Base-by-base conservation (phyloP, 2,797 vertebrate genomes). In the Tangara arthus region DNA sequence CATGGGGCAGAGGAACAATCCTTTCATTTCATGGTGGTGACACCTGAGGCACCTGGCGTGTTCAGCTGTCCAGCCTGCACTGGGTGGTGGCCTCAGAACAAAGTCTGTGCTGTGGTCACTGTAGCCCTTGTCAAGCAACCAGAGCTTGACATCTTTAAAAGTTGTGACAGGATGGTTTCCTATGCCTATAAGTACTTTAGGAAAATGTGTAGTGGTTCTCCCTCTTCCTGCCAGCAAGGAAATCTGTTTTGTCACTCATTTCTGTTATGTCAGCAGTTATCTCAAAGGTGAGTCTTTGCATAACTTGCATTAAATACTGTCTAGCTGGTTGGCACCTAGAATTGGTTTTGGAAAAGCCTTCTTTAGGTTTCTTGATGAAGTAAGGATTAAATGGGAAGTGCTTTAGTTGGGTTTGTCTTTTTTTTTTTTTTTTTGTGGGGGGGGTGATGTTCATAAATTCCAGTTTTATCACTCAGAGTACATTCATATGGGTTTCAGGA, bases 21-120 rank as follows among this genome's bases (percentile, higher is more conserved):
- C 11, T 16, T 47, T 15, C 3, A 18, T 34, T 52, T 52, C 8
- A 2, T 24, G 24, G 15, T 14, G 20, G 32, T 20, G 50, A 9
- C 59, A 80, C 42, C 26, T 26, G 68, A 50, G 55, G 35, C 22
- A 14, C 39, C n/a, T 32, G n/a, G 1, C 1, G 2, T 4, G 24
- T 32, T 23, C 20, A 72, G 41, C 15, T 87, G 26, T 15, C 37
- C 35, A 20, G n/a, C 30, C 34, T 39, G 18, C 18, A 5, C 20
- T 41, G 23, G 0, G 1, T 32, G 47, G 5, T 32, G 19, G 28
- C 37, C 15, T 46, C 47, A 44, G 46, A 8, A 4, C 57, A 59
- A 11, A 41, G 9, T 0, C 0, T 15, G 6, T 42, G 26, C 34
- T 42, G 4, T 9, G 3, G 6, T 22, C 72, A 2, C 20, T 61